phyloP scores from a whole-genome alignment of 2,113 vertebrate species.

The Zapornia atra region DNA sequence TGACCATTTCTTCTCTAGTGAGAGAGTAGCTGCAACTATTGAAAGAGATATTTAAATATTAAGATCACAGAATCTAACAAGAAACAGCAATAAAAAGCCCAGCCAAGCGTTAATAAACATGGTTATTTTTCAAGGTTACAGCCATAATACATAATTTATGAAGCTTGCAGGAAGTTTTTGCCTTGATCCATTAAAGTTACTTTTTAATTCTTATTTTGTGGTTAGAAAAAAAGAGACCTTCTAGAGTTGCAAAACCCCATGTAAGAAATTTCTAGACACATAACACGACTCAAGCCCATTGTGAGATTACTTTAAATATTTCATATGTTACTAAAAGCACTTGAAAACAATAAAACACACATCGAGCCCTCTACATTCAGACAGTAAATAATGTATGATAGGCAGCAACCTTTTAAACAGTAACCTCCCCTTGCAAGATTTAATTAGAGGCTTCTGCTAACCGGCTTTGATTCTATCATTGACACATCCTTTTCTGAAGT shows the following conservation, averaged over 20 bases:
- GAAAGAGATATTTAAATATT: slow-evolving; percentile 47
- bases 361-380: background rate
- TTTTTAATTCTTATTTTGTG: slow-evolving; percentile 38
- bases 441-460: slow-evolving; percentile 43
- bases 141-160: slow-evolving; percentile 55
- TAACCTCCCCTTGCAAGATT: background rate
- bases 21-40: background rate
- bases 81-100: slow-evolving; percentile 39
- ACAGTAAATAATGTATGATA: background rate
- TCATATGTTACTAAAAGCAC: slow-evolving; percentile 16
- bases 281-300: background rate
- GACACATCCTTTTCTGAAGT: background rate
- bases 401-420: background rate
- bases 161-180: slow-evolving; percentile 45
- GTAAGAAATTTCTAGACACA: background rate
- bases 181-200: slow-evolving; percentile 45
- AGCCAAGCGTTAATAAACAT: slow-evolving; percentile 45
- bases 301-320: slow-evolving; percentile 33
- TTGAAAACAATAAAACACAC: slow-evolving; percentile 6
- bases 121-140: slow-evolving; percentile 61
- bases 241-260: background rate
- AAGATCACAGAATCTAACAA: slow-evolving; percentile 36
- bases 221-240: background rate
- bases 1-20: background rate
- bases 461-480: slow-evolving; percentile 16